Evolutionary conservation across 2,888 invertebrate species (phyloP), one percentile per base, ranked within the genome.

Genomic region (Parnassius glacialis): DNA sequence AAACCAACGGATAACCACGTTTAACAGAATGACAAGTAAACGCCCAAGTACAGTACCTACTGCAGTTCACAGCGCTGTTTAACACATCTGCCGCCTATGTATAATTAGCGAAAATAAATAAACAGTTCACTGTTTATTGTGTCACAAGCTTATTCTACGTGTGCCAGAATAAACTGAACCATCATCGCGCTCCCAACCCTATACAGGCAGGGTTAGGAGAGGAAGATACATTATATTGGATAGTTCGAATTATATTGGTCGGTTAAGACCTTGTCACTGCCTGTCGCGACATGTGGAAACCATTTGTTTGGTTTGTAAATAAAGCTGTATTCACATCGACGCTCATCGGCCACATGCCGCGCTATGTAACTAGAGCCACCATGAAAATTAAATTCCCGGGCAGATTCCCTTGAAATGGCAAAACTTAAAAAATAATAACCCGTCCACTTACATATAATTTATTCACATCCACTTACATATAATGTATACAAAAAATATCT

Each of bases 301-400:
- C 88, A 87, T 86, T 90, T 87, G 89, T 86, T 82, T 83, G 81
- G 78, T 78, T 67, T 78, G 78, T 88, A 87, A 87, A 88, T 89
- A 89, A 84, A 85, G 84, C 68, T 70, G 78, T 77, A 76, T 79
- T 76, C 77, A 80, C 77, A 76, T 74, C 76, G 72, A 54, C 52
- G 57, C 57, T 59, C 61, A 72, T 67, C 70, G 61, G 67, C 83
- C 87, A 87, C 80, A 87, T 87, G 87, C 71, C 70, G 73, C 70
- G 63, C 69, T 62, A 57, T 62, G 50, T 62, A 20, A 44, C 42
- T 65, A 61, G 42, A 20, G 10, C 52, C 1, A 10, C 59, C 57
- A 58, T 41, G 3, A 10, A 16, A 45, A 9, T 50, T 53, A 11
- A 25, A 57, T 61, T 54, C 60, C 51, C 16, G 65, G 59, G 56